These are phyloP conservation scores for Ataeniobius toweri DNA, from an alignment of 2,797 vertebrate species.

Conservation along the genomic window DNA sequence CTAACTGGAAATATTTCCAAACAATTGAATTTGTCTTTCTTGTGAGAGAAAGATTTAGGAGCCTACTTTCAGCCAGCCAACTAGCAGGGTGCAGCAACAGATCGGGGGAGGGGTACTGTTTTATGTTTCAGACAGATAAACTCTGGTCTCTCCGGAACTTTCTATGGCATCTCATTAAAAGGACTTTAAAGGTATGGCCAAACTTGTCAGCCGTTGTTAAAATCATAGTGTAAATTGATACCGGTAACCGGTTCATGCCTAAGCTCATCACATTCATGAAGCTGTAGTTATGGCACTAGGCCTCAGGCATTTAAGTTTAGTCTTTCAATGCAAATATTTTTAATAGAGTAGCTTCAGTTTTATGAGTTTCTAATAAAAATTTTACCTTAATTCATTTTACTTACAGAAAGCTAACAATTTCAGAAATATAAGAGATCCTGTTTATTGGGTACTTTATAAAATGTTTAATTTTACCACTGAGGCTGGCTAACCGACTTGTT, in stretches of 20 bases:
- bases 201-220: not conserved
- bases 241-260: not conserved
- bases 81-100: not conserved
- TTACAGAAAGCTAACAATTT: not conserved
- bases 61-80: not conserved
- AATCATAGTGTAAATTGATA: not conserved
- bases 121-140: not conserved
- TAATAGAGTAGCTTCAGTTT: not conserved
- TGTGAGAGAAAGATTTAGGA: not conserved
- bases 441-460: not conserved
- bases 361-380: not conserved
- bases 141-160: not conserved
- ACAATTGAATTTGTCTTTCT: not conserved
- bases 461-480: not conserved
- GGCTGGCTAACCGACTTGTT: not conserved
- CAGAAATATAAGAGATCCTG: not conserved
- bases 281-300: not conserved
- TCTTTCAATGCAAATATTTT: not conserved
- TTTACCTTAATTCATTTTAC: not conserved
- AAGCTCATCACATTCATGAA: too few species aligned
- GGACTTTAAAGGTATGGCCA: not conserved
- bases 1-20: not conserved
- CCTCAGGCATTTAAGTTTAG: not conserved
- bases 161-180: too few species aligned
- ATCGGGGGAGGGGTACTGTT: not conserved